These are phyloP conservation scores for Eulemur rubriventer DNA, from an alignment of 2,797 vertebrate genomes.

Conservation along the genomic window DNA sequence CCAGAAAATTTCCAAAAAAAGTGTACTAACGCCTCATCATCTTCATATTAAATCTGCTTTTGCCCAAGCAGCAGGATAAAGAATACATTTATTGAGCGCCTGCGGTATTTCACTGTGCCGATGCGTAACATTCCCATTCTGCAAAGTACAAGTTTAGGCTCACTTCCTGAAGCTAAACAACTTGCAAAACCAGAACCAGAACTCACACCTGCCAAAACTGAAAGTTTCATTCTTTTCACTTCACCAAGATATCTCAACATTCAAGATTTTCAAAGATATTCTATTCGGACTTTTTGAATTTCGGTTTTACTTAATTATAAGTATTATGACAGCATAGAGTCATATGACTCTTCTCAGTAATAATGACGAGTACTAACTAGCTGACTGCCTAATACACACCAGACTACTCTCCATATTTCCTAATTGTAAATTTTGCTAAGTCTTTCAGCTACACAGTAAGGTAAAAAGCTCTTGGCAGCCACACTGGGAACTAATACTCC, in stretches of 20 bases:
- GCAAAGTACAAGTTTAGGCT: background rate
- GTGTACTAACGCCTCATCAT: background rate
- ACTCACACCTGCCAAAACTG: conserved; percentile 33
- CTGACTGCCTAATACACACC: background rate
- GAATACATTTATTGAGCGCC: background rate
- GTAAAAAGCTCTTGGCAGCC: background rate
- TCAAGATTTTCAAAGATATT: background rate
- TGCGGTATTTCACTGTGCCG: background rate
- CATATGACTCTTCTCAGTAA: background rate
- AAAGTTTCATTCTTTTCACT: conserved; percentile 14
- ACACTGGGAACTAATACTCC: background rate
- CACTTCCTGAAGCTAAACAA: background rate
- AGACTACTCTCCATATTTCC: background rate
- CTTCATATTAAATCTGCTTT: background rate
- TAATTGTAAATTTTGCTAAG: background rate
- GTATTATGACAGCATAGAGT: background rate
- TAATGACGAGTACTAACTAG: background rate
- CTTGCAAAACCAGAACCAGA: conserved; percentile 47
- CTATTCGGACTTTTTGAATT: conserved; percentile 9
- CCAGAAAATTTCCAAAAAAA: background rate
- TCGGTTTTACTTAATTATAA: background rate
- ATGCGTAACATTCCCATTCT: background rate
- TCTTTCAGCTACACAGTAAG: background rate
- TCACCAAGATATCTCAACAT: accelerated
- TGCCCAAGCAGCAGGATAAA: background rate